Evolutionary conservation across 1,140 invertebrate species (phyloP), one percentile per base, ranked within the genome.

Genomic region (Lutraria rhynchaena): DNA sequence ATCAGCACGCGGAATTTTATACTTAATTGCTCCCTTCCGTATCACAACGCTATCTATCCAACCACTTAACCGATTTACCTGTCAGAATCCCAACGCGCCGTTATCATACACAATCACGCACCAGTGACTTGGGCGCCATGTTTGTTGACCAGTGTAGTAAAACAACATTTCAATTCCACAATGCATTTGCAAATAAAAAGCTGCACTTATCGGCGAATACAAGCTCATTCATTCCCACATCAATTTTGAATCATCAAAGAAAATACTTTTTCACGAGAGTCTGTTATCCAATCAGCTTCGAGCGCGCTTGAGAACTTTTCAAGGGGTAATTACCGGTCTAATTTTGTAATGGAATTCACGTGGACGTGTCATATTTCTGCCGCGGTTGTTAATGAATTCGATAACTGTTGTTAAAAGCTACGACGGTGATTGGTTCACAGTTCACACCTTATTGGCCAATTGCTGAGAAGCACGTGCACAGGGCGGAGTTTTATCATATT

Each of bases 301-400:
- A 61, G 31, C 60, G 33, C 60, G 76, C 69, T 61, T 81, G 78
- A 81, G 67, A 44, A 49, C 67, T 74, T 71, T 58, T 63, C 17
- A 27, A 44, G 67, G 33, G 67, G 70, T 71, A 81, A 81, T 81
- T 81, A 74, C 70, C 24, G 67, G 24, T 81, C 67, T 81, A 73
- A 81, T 81, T 70, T 81, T 81, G 41, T 81, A 81, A 73, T 81
- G 78, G 69, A 49, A 73, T 73, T 81, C 78, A 81, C 78, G 60
- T 44, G 70, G 53, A 61, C 51, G 78, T 81, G 78, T 81, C 69
- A 53, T 57, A 81, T 81, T 81, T 81, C 78, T 71, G 31, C 31
- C 41, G 69, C 55, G 57, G 55, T 81, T 81, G 78, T 71, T 65
- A 81, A 81, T 81, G 78, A 73, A 65, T 70, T 73, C 65, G 75